Evolutionary conservation across 2,113 vertebrate genomes (phyloP), one percentile per base, ranked within the genome.

Genomic region (Zosterops lateralis): DNA sequence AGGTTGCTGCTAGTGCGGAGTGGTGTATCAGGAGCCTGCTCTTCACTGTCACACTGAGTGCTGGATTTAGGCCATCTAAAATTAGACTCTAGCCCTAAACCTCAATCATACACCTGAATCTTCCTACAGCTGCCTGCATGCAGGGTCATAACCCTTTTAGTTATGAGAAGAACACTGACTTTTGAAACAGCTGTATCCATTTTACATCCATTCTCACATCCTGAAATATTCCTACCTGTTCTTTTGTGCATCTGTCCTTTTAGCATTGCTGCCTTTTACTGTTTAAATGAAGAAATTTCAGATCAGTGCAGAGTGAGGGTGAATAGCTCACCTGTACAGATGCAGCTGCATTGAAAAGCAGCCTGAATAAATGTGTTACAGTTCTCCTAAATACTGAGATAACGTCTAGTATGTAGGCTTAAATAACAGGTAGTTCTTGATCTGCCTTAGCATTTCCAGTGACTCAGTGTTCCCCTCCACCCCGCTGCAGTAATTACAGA

Each of bases 351-450:
- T 70, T 71, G 71, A 86, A 68, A 32, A 90, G n/a, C 32, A 60
- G 22, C n/a, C n/a, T 34, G 32, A 90, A 22, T 67, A 75, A 73
- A 89, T 36, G 32, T 38, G 26, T 40, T 85, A 18, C 20, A 85
- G 0, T 83, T 65, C 48, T 87, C 24, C 71, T 77, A 36, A 81
- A 67, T 70, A 66, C 44, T 65, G 62, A 92, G 92, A 95, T 94
- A 68, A 82, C 0, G 22, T 68, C 57, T 89, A 87, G 77, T 34
- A 40, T 0, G 2, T 38, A 45, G 51, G 79, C 87, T 80, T 58
- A 94, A 95, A 73, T 81, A 93, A 94, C 91, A 96, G 72, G 75
- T 95, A 84, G 64, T 74, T 83, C 89, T 92, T 94, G 88, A 90
- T 95, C 54, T 80, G 32, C 86, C 3, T 1, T 81, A 89, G 76